Percentiles rank a stretch among this genome's conserved stretches.
phyloP scores from a whole-genome alignment of 1,140 invertebrate genomes.

The Solenopsis fugax region DNA sequence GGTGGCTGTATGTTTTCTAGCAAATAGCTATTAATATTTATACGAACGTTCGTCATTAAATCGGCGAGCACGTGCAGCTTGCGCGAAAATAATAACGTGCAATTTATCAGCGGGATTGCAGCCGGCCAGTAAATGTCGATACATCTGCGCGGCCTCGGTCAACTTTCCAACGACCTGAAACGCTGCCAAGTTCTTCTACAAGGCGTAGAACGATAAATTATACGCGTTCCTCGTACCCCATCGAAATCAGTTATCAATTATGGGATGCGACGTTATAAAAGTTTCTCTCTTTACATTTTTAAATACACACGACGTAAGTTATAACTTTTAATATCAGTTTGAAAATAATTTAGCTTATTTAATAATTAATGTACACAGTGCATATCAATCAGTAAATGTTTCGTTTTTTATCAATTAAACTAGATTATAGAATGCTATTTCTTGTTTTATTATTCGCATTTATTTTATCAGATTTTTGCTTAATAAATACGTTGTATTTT shows the following conservation, averaged over 20 bases:
- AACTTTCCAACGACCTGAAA: conserved; percentile 75
- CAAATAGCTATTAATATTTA: conserved; percentile 55
- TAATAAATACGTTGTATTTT: conserved; percentile 8
- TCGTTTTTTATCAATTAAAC: not conserved
- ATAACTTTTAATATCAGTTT: conserved; percentile 7
- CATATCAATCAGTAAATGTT: not conserved
- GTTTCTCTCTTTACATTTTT: conserved; percentile 14
- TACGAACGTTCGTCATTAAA: conserved; percentile 43
- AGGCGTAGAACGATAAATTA: conserved; percentile 71
- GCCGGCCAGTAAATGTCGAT: conserved; percentile 68
- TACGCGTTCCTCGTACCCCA: conserved; percentile 24
- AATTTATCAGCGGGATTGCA: conserved; percentile 73
- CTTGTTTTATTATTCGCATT: not conserved
- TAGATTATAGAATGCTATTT: not conserved
- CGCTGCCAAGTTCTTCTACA: conserved; percentile 72
- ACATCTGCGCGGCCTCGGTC: conserved; percentile 68
- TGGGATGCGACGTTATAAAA: conserved; percentile 30
- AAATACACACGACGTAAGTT: not conserved
- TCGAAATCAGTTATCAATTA: conserved; percentile 74
- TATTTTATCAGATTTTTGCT: conserved; percentile 12
- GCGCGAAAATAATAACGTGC: conserved; percentile 71
- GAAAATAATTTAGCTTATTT: conserved; percentile 10
- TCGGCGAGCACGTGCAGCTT: conserved; percentile 56
- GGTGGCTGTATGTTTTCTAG: not conserved
- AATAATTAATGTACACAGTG: conserved; percentile 11